Percentiles rank a stretch among this genome's conserved stretches.
These are phyloP conservation scores for Nowickia ferox DNA, from an alignment of 2,888 invertebrate species.

Conservation along the genomic window DNA sequence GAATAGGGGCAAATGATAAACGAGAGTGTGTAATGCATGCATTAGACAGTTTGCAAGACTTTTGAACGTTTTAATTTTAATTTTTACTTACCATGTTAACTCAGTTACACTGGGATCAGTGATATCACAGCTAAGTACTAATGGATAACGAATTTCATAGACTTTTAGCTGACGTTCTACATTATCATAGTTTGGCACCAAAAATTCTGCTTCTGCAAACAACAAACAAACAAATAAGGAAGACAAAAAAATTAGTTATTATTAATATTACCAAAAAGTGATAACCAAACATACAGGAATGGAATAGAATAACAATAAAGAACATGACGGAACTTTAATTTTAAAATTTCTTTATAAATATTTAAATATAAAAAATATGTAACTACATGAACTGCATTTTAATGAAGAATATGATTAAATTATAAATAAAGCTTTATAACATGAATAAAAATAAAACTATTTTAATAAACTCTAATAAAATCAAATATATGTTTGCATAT, in stretches of 20 bases:
- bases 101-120: constrained; percentile 76
- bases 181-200: constrained; percentile 82
- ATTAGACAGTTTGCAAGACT: too few species aligned
- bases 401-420: constrained; percentile 60
- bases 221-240: constrained; percentile 33
- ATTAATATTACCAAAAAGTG: constrained; percentile 7
- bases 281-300: constrained; percentile 16
- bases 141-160: constrained; percentile 80
- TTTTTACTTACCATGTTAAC: constrained; percentile 79
- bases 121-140: constrained; percentile 82
- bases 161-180: constrained; percentile 79
- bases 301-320: neutral
- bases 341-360: neutral
- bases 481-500: neutral
- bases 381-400: constrained; percentile 41
- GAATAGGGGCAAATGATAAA: neutral
- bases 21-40: neutral
- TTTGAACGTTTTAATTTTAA: too few species aligned
- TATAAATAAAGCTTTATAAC: constrained; percentile 35
- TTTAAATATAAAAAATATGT: constrained; percentile 3
- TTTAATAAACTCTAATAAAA: constrained; percentile 20
- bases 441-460: constrained; percentile 25
- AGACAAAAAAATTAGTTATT: constrained; percentile 3
- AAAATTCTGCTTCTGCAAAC: constrained; percentile 79
- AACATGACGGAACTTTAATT: constrained; percentile 8